Conservation (phyloP, 2,797 vertebrate species). For the Meriones psammophilus region DNA sequence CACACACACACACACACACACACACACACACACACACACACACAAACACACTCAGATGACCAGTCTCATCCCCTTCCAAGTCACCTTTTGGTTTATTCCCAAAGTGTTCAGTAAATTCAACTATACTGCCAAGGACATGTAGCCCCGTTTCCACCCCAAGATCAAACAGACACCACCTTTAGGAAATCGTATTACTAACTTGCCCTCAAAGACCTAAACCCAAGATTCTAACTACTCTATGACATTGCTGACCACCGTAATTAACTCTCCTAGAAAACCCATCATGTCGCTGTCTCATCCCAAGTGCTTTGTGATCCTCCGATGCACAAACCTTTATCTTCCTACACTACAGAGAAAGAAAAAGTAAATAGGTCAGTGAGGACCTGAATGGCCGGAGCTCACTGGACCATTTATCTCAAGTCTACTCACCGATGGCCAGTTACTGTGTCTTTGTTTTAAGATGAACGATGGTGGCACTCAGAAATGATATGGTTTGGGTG, state of each 20-base stretch:
- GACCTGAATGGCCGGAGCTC: neutral
- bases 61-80: neutral
- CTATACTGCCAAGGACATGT: neutral
- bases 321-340: neutral
- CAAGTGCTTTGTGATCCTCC: neutral
- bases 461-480: neutral
- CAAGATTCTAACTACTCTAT: rapidly evolving
- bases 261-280: neutral
- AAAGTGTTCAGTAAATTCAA: neutral
- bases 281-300: rapidly evolving
- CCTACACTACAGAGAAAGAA: neutral
- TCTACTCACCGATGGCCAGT: neutral
- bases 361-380: neutral
- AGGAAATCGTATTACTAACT: neutral
- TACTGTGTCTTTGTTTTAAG: neutral
- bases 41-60: neutral
- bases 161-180: neutral
- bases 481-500: neutral
- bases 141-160: too few species aligned
- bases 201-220: neutral
- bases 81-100: neutral
- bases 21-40: neutral
- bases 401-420: too few species aligned
- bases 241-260: neutral
- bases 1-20: neutral